Conservation (phyloP, 2,797 vertebrate species). For the Sebastes minor region DNA sequence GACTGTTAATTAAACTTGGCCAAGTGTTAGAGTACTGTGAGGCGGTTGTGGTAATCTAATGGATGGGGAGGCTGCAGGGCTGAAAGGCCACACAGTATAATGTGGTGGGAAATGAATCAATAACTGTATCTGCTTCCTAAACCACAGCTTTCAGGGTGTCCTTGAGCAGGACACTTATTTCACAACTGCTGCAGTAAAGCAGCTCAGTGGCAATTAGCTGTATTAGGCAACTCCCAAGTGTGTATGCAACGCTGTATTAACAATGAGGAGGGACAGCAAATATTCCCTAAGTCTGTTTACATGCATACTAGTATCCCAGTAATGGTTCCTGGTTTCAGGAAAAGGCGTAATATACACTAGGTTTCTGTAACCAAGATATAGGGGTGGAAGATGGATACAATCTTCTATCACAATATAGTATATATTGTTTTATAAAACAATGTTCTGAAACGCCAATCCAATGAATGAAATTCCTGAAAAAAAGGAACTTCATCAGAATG, state of each 20-base stretch:
- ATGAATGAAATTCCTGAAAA: not conserved
- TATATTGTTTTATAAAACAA: not conserved
- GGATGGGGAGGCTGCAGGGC: not conserved
- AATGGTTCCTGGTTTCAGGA: not conserved
- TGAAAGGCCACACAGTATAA: constrained; percentile 7
- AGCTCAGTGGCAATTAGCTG: not conserved
- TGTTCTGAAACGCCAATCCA: not conserved
- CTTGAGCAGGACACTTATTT: constrained; percentile 25
- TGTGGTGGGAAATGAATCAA: constrained; percentile 13
- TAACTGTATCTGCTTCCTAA: constrained; percentile 10
- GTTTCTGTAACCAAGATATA: not conserved
- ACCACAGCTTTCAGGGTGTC: constrained; percentile 26
- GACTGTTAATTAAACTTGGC: constrained; percentile 1
- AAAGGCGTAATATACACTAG: not conserved
- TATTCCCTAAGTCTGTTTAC: not conserved
- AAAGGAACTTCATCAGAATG: no score
- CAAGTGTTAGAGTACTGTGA: not conserved
- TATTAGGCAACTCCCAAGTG: not conserved
- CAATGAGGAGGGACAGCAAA: not conserved
- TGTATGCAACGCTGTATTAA: not conserved
- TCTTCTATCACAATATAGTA: not conserved
- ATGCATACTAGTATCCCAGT: not conserved
- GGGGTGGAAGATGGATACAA: not conserved
- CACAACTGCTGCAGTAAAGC: not conserved
- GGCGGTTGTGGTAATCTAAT: not conserved